Evolutionary conservation across 2,888 invertebrate species (phyloP), one percentile per base, ranked within the genome.

Genomic region (Monoplex corrugatus): DNA sequence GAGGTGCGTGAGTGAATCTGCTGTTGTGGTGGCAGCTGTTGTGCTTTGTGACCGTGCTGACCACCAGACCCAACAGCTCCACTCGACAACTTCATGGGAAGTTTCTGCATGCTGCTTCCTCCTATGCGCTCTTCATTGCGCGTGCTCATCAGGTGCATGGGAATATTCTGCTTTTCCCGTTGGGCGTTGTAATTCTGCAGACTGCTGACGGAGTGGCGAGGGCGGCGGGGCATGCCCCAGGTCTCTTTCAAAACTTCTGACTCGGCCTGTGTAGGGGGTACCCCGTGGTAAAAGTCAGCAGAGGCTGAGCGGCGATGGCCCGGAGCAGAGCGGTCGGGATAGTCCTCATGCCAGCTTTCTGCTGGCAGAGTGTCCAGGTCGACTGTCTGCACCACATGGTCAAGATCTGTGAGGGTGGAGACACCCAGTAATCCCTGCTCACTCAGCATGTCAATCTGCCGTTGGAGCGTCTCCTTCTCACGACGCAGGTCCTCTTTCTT

Each of bases 401-500:
- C 32, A 10, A 80, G 38, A 63, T 87, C 72, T 43, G 35, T 82
- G 23, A 89, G 68, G 89, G 82, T 90, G 87, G 86, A 89, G 90
- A 72, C 40, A 16, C 83, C 44, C 57, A 88, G 75, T 35, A 89
- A 87, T 88, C 87, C 91, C 87, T 93, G 93, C 89, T 93, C 92
- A 63, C 92, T 93, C 92, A 94, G 93, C 92, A 94, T 92, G 91
- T 95, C 95, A 88, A 94, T 95, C 95, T 98, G 98, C 91, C 97
- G 97, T 89, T 98, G 97, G 78, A 98, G 96, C 86, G 98, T 97
- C 95, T 99, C 98, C 95, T 98, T 97, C 96, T 98, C 97, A 40
- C 98, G 97, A 95, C 98, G 98, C 23, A 99, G 96, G 93, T 98
- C 98, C 94, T 99, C 99, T n/a, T 98, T 97, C 95, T 99, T 98